Evolutionary conservation across 2,888 invertebrate genomes (phyloP), one percentile per base, ranked within the genome.

Genomic region (Macrosiphum euphorbiae): DNA sequence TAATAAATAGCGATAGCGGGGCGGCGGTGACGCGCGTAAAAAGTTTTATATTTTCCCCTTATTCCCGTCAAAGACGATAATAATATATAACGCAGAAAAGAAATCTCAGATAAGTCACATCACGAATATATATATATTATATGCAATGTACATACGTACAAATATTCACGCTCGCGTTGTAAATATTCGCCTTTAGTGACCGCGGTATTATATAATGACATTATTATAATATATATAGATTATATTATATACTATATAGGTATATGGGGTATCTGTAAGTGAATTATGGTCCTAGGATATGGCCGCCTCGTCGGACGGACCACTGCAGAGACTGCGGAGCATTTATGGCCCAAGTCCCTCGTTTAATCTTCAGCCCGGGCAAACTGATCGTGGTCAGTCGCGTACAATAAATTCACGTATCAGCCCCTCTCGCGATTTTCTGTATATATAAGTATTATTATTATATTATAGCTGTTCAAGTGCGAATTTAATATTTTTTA

Each of bases 181-280:
- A 90, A 90, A 90, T 90, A 78, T 90, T 90, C 78, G 52, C 26
- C 90, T 78, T 90, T 78, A 84, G 90, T 84, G 26, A 50, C 87
- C 87, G 26, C 52, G 35, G 35, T n/a, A 89, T 61, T 58, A 55
- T 50, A 58, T 28, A 58, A 89, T 47, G 47, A 28, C 47, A 61
- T 89, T 89, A 89, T 61, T 47, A 61, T 47, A 90, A 90, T 28
- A 24, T 67, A 67, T 67, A 67, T 28, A 16, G 55, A 55, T 55
- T 41, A 41, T 55, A 52, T 13, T 52, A 20, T 13, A 20, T 55
- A 55, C 47, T 20, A n/a, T 55, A 88, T 55, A 24, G 20, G 20
- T 41, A 26, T 20, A 7, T 26, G 5, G 7, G 24, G 13, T 86
- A 86, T 86, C 47, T 52, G 26, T 10, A 35, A 28, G 28, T 90